phyloP scores from a whole-genome alignment of 2,797 vertebrate genomes.

The Chelon labrosus region DNA sequence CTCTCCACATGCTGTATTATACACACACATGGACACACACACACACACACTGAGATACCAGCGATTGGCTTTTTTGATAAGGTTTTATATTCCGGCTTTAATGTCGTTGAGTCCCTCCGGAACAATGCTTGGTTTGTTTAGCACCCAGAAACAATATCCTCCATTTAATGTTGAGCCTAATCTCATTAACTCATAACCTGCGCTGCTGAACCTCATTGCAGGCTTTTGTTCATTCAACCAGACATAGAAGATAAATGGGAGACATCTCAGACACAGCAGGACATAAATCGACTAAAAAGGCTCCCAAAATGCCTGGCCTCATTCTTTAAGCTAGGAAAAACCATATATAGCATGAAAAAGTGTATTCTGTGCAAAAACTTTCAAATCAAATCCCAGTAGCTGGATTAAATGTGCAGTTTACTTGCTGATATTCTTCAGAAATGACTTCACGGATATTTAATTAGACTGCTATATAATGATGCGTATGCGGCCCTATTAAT shows the following conservation, averaged over 20 bases:
- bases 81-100: constrained; percentile 71
- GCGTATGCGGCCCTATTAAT: background rate
- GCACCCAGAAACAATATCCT: constrained; percentile 60
- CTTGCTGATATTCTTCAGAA: background rate
- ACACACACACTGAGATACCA: constrained; percentile 28
- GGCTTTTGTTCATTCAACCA: constrained; percentile 38
- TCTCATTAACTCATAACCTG: constrained; percentile 62
- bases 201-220: constrained; percentile 35
- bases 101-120: constrained; percentile 43
- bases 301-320: background rate
- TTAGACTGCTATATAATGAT: background rate
- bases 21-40: constrained; percentile 30
- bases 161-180: constrained; percentile 55
- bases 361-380: too few species aligned
- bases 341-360: background rate
- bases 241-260: constrained; percentile 23
- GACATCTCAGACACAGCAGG: constrained; percentile 9
- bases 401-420: constrained; percentile 8
- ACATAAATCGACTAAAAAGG: background rate
- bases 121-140: constrained; percentile 69
- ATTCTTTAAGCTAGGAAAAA: background rate
- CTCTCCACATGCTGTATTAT: constrained; percentile 17
- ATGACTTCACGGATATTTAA: constrained; percentile 4
- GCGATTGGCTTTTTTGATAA: constrained; percentile 48
- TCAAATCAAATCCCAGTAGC: too few species aligned